phyloP scores from a whole-genome alignment of 2,888 invertebrate species.

The Cactoblastis cactorum region DNA sequence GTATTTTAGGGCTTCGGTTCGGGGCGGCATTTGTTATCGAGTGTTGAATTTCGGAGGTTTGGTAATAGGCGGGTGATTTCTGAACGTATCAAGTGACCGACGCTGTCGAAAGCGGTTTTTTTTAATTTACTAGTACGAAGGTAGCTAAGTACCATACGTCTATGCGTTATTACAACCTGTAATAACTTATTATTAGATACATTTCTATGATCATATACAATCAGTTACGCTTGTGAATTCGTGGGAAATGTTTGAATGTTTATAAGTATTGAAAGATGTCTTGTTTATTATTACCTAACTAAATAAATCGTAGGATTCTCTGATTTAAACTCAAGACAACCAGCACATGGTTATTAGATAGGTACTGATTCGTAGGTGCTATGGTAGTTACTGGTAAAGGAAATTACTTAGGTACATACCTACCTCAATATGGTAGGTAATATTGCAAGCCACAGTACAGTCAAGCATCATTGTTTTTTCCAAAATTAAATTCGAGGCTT shows the following conservation, averaged over 20 bases:
- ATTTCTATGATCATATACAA: conserved; percentile 6
- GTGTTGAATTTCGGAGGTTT: conserved; percentile 23
- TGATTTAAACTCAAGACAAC: too few relatives aligned
- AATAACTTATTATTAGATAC: conserved; percentile 4
- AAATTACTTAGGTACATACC: too few relatives aligned
- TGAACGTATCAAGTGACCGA: conserved; percentile 21
- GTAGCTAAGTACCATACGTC: too few relatives aligned
- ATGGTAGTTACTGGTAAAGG: too few relatives aligned
- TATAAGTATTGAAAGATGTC: not conserved
- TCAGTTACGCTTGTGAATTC: conserved; percentile 6
- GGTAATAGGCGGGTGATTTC: conserved; percentile 19
- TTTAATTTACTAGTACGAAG: not conserved
- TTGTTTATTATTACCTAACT: too few relatives aligned
- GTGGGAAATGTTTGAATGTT: conserved; percentile 7
- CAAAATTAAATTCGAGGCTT: too few relatives aligned
- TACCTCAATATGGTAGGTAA: too few relatives aligned
- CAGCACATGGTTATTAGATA: too few relatives aligned
- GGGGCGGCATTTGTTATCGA: conserved; percentile 23
- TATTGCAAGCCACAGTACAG: too few relatives aligned
- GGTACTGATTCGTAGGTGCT: too few relatives aligned
- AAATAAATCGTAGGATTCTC: too few relatives aligned
- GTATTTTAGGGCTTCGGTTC: conserved; percentile 26
- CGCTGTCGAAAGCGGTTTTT: conserved; percentile 7
- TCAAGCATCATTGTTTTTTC: too few relatives aligned
- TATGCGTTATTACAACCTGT: conserved; percentile 1